Evolutionary conservation across 1,140 invertebrate species (phyloP), one percentile per base, ranked within the genome.

Genomic region (Pogonus chalceus): DNA sequence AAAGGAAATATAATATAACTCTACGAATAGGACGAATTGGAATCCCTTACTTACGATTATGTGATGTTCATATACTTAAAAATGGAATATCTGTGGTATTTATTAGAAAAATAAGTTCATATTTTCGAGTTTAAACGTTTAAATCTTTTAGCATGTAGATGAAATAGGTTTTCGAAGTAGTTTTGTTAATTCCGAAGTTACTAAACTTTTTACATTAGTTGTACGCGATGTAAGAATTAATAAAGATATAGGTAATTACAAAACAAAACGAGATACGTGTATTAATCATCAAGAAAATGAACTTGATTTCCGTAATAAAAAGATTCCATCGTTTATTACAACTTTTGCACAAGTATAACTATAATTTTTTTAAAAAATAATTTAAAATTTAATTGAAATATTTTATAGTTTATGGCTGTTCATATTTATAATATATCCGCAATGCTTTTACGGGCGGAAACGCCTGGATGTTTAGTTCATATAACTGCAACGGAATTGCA

Each of bases 141-240:
- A n/a, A 12, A 12, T 43, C 9, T 74, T 76, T 24, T 60, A 93
- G 88, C 82, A 90, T 73, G 83, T 95, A 56, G 88, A 92, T 62
- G 83, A 90, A 69, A 81, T 93, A 52, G 85, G 87, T 62, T 78
- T 94, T 52, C 81, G 87, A 16, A 94, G 90, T 67, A 92, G 90
- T 72, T 85, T 92, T 65, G 81, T 94, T 52, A 94, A 90, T 67
- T 90, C 88, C 9, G 88, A 92, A 58, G 85, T 90, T 21, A 90
- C 87, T 20, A 96, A 94, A 72, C 71, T 93, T 7, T 67, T 96
- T 18, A 88, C 87, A 7, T 79, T 96, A 23, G 82, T 91, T 21
- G 81, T 92, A 58, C 79, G 81, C 51, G 88, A 91, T 68, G 84
- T 93, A 2, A 77, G 88, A 53, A 83, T 96, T 51, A 90, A 90